Percentiles rank a stretch among this genome's conserved stretches.
phyloP scores from a whole-genome alignment of 2,797 vertebrate species.

The Pipistrellus pipistrellus region DNA sequence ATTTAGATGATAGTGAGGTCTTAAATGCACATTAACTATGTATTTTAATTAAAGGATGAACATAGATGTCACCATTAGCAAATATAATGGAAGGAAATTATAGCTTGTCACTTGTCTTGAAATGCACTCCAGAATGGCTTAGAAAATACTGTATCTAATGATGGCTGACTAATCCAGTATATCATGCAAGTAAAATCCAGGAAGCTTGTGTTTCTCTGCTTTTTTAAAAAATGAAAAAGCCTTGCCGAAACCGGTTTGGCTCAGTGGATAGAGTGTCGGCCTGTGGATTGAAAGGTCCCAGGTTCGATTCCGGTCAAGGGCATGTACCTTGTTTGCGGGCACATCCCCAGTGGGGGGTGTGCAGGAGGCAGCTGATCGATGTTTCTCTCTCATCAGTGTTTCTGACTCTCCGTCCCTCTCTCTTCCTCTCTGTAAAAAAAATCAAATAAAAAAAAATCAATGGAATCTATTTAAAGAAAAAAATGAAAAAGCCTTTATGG shows the following conservation, averaged over 20 bases:
- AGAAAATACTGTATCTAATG: slow-evolving; percentile 69
- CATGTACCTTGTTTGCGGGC: too few species aligned
- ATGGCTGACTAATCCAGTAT: slow-evolving; percentile 63
- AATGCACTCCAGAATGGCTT: slow-evolving; percentile 61
- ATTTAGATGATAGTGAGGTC: slow-evolving; percentile 57
- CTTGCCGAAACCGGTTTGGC: not conserved
- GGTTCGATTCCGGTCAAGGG: too few species aligned
- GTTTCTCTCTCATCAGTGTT: too few species aligned
- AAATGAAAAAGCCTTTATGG: slow-evolving; percentile 35
- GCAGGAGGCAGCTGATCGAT: too few species aligned
- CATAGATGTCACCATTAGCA: slow-evolving; percentile 81
- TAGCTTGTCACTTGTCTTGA: slow-evolving; percentile 78
- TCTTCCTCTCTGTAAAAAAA: too few species aligned
- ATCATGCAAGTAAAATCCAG: slow-evolving; percentile 29
- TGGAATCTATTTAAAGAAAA: not conserved
- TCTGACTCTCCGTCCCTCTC: too few species aligned
- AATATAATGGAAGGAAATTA: slow-evolving; percentile 82
- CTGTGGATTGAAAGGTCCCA: too few species aligned
- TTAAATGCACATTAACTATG: slow-evolving; percentile 63
- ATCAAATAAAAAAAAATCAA: too few species aligned
- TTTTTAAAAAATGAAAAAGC: not conserved
- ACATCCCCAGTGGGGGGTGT: too few species aligned
- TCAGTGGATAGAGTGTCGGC: too few species aligned
- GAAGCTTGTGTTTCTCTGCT: slow-evolving; percentile 45
- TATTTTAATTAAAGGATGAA: slow-evolving; percentile 82